Evolutionary conservation across 2,888 invertebrate genomes (phyloP).

Genomic region (Polyommatus iphigenia): DNA sequence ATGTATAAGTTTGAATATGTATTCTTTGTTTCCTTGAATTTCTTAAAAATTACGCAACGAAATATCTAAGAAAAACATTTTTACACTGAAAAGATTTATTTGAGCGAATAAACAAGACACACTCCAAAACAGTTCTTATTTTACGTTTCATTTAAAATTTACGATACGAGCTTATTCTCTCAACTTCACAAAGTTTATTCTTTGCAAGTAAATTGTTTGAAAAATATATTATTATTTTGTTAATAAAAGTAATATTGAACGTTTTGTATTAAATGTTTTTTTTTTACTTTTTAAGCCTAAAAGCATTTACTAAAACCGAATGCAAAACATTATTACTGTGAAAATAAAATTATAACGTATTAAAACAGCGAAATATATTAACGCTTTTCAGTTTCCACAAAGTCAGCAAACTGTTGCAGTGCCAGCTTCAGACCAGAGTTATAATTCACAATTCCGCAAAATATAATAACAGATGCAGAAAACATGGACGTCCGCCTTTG

Average conservation of each 20-base stretch:
- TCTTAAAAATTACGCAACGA: background rate
- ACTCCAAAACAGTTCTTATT: constrained; percentile 6
- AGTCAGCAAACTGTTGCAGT: constrained; percentile 20
- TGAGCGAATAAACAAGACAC: constrained; percentile 5
- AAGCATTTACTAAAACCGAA: no score
- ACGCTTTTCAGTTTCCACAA: background rate
- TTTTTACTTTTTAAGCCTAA: no score
- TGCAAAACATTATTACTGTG: no score
- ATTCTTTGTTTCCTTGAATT: background rate
- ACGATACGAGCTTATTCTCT: background rate
- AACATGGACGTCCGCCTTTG: constrained; percentile 8
- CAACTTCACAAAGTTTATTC: constrained; percentile 9
- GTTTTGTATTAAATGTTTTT: no score
- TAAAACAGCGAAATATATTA: background rate
- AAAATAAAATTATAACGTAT: no score
- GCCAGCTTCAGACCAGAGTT: constrained; percentile 8
- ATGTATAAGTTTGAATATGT: background rate
- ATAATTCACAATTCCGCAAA: constrained; percentile 12
- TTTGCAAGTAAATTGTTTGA: background rate
- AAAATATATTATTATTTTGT: background rate
- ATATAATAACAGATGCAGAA: constrained; percentile 22
- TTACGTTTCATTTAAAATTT: constrained; percentile 20
- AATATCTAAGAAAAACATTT: background rate
- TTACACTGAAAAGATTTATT: constrained; percentile 18
- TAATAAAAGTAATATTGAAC: background rate